Base-by-base conservation (phyloP, 2,888 invertebrate genomes). In the Pegoplata infirma region DNA sequence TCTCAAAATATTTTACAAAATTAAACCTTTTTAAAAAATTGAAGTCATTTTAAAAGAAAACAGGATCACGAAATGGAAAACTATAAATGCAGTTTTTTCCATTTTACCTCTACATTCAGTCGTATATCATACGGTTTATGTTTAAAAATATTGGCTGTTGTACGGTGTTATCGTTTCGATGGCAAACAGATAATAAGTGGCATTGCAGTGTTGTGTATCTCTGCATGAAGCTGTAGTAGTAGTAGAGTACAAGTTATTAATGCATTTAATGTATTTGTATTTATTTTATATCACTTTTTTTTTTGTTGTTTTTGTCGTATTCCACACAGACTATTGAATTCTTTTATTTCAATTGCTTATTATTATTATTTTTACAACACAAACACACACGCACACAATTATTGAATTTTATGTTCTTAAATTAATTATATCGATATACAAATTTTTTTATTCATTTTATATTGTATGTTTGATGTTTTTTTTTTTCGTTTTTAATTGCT, bases 281-380 rank as follows among this genome's bases (percentile, higher is more conserved):
- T 68, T 73, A 68, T 68, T 75, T 61, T 66, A 49, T 73, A 40
- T 44, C 21, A 44, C 68, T 40, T 36, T 47, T 61, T 36, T 61
- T 67, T 66, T 40, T n/a, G n/a, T n/a, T n/a, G n/a, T n/a, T n/a
- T 23, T 6, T 8, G 10, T 0, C n/a, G 8, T 55, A 21, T 5
- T 19, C 6, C 8, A 44, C 8, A 44, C 36, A 3, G 36, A n/a
- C 36, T 40, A 5, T 40, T 23, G 44, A 67, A 25, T 59, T 3
- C 63, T 36, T 58, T 47, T 3, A 25, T 46, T 74, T 51, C 46
- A 86, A 86, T 84, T 85, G 84, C 84, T 83, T 80, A 84, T 82
- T 80, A 82, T 82, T 80, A 82, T 83, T 83, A 83, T 74, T 78
- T 74, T 71, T 51, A 61, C 55, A 67, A 67, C 44, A 46, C 25